A percentile compares a stretch with the other conserved stretches of the same genome.
Evolutionary conservation across 2,888 invertebrate species (phyloP).

Genomic region (Thumatha senex): DNA sequence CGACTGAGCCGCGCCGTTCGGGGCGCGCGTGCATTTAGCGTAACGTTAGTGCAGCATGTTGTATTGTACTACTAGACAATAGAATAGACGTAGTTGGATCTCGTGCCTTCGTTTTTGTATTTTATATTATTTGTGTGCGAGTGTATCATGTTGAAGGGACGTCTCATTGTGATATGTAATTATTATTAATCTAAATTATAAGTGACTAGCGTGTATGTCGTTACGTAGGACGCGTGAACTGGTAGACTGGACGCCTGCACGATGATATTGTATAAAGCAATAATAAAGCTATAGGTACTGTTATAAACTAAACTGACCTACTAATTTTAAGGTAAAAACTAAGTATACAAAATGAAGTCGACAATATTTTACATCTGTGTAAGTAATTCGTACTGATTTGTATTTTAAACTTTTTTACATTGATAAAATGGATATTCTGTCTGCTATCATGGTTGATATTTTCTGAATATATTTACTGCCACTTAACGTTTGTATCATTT

Average conservation of each 20-base stretch:
- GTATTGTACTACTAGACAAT: conserved; percentile 62
- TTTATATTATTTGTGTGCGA: conserved; percentile 74
- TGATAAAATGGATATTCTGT: conserved; percentile 64
- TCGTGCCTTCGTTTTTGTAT: conserved; percentile 80
- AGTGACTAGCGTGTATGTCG: conserved; percentile 78
- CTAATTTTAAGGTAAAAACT: conserved; percentile 67
- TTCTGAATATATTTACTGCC: conserved; percentile 83
- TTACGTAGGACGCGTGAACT: conserved; percentile 56
- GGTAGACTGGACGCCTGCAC: conserved; percentile 59
- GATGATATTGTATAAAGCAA: conserved; percentile 82
- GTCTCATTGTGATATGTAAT: conserved; percentile 84
- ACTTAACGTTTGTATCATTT: conserved; percentile 62
- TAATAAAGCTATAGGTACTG: conserved; percentile 49
- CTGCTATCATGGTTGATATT: conserved; percentile 74
- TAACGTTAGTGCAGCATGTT: conserved; percentile 68
- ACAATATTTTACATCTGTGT: conserved; percentile 62
- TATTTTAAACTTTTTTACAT: conserved; percentile 70
- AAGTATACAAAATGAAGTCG: conserved; percentile 67
- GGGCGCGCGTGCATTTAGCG: conserved; percentile 72
- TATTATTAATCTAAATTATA: conserved; percentile 82
- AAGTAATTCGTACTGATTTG: conserved; percentile 61
- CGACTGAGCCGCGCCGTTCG: conserved; percentile 67
- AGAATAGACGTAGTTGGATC: conserved; percentile 72
- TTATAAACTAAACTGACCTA: conserved; percentile 53
- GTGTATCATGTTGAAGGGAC: conserved; percentile 75